Evolutionary conservation across 2,113 vertebrate species (phyloP).

Genomic region (Guaruba guarouba): DNA sequence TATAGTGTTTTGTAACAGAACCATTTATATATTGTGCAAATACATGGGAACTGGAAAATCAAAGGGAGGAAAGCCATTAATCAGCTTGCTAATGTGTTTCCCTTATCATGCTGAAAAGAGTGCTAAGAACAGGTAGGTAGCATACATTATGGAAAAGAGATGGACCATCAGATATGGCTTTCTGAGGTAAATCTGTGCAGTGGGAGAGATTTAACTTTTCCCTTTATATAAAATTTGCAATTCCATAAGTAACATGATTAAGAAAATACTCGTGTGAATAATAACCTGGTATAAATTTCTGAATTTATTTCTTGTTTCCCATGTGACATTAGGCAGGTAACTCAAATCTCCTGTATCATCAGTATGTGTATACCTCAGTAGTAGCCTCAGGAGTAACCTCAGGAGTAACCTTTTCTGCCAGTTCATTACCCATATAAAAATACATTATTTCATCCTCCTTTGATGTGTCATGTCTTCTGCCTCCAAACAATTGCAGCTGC

Average conservation of each 20-base stretch:
- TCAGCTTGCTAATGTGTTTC: constrained; percentile 32
- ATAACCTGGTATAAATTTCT: background rate
- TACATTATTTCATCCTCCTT: background rate
- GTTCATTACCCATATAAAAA: background rate
- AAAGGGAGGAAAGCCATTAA: constrained; percentile 3
- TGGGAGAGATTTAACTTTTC: background rate
- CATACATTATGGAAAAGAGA: constrained; percentile 7
- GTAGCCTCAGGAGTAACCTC: background rate
- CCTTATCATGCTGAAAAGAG: constrained; percentile 8
- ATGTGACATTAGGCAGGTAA: background rate
- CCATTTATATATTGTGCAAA: background rate
- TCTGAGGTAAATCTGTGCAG: background rate
- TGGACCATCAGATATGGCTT: background rate
- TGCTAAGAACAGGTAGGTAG: constrained; percentile 2
- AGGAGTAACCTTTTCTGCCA: background rate
- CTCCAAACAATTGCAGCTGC: background rate
- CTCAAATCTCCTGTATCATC: background rate
- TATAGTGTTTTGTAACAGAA: background rate
- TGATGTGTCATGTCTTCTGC: background rate
- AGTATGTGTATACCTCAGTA: background rate
- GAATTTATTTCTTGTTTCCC: background rate
- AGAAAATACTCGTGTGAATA: background rate
- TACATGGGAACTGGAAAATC: background rate
- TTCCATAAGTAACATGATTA: background rate
- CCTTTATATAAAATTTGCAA: background rate